phyloP scores from a whole-genome alignment of 2,113 vertebrate species.

The Lynx canadensis region DNA sequence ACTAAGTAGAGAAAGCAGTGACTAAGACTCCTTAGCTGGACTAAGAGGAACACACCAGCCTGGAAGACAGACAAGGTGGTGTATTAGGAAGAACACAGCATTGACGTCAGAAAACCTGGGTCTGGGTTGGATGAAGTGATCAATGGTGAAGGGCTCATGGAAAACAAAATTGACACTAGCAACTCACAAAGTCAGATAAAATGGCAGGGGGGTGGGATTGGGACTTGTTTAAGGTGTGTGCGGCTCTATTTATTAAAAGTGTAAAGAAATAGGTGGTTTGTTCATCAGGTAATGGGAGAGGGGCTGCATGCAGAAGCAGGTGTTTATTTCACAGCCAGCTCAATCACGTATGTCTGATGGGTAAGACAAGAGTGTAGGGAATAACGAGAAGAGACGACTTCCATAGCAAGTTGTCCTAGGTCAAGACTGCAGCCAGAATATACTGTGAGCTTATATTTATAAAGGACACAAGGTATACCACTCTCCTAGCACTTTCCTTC shows the following conservation, averaged over 20 bases:
- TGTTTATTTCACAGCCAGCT: neutral
- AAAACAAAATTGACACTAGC: neutral
- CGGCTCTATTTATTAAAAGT: neutral
- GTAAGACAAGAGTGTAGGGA: neutral
- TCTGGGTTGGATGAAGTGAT: neutral
- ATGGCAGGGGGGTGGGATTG: rapidly evolving
- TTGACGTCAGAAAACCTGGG: neutral
- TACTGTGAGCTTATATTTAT: neutral
- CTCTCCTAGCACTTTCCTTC: neutral
- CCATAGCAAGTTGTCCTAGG: neutral
- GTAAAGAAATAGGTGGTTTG: neutral
- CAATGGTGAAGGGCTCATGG: neutral
- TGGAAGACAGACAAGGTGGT: neutral
- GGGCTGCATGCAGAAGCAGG: neutral
- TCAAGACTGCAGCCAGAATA: neutral
- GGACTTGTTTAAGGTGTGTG: neutral
- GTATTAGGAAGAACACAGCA: neutral
- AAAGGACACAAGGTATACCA: neutral
- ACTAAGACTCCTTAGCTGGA: neutral
- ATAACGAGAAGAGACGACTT: neutral
- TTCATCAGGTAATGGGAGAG: neutral
- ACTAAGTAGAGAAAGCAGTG: neutral
- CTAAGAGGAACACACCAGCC: neutral
- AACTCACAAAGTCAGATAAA: neutral
- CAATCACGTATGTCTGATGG: neutral